Base-by-base conservation (phyloP, 2,797 vertebrate genomes). In the Xenopus petersii region DNA sequence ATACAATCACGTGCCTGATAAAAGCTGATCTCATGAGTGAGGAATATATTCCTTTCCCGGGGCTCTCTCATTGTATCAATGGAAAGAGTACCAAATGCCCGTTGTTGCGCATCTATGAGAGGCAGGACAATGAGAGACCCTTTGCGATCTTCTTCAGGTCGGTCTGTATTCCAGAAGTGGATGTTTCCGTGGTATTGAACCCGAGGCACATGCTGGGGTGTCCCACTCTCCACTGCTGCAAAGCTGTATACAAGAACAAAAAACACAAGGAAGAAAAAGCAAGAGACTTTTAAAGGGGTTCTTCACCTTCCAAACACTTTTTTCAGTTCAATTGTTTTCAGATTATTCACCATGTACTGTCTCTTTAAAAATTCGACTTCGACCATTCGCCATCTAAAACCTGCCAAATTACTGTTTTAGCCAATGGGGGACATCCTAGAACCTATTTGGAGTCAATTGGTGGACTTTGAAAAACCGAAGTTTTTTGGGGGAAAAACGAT, bases 111-210 rank as follows among this genome's bases (percentile, higher is more conserved):
- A 33, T 92, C 89, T 0, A 87, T 87, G 42, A 93, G 77, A 1
- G 91, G 91, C 58, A 92, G 63, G 6, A 89, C 89, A 78, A 93
- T 81, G 58, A 93, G 61, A 0, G 91, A 91, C 4, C 92, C 92
- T 15, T 74, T 85, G 36, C 36, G 78, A 26, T 89, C 83, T 12
- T 80, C 64, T 33, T 6, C 64, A 15, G 74, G 64, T 0, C 80
- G 26, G 0, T 84, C 65, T 0, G 51, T 1, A 33, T 92, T 90
- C 91, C 90, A 93, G 26, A 92, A 92, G 49, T 89, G 88, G 74
- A 93, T 74, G 8, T 86, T 90, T 47, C 47, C 88, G 0, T 93
- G 92, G 17, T 89, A 72, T 46, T 92, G 80, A 79, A 92, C 89
- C 64, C 80, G 84, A 54, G 89, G 89, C 51, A 93, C 83, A 0